phyloP scores from a whole-genome alignment of 2,113 vertebrate genomes.

The Eudorcas thomsonii region DNA sequence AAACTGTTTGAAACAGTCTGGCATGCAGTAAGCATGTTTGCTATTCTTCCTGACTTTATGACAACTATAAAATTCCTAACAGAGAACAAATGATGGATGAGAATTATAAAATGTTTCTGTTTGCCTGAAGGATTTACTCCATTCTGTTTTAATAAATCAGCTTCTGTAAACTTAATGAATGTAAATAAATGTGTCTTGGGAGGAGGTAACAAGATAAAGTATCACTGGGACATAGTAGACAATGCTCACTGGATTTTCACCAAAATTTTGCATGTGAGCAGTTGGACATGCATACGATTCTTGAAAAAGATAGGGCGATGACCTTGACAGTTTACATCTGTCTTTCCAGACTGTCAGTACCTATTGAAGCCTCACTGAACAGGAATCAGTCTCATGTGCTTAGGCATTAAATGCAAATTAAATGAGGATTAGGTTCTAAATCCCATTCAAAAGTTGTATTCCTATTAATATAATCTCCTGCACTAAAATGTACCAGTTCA shows the following conservation, averaged over 20 bases:
- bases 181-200: slow-evolving; percentile 29
- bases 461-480: neutral
- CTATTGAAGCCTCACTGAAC: neutral
- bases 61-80: slow-evolving; percentile 26
- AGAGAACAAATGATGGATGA: slow-evolving; percentile 50
- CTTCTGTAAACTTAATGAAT: slow-evolving; percentile 43
- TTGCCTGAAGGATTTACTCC: slow-evolving; percentile 45
- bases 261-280: neutral
- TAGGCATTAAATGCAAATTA: slow-evolving; percentile 23
- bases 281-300: neutral
- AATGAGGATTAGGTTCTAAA: neutral
- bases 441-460: neutral
- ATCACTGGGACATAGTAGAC: neutral
- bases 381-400: neutral
- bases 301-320: neutral
- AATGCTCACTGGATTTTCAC: slow-evolving; percentile 3
- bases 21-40: neutral
- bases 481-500: neutral
- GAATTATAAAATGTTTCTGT: slow-evolving; percentile 53
- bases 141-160: slow-evolving; percentile 48
- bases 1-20: neutral
- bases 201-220: slow-evolving; percentile 6
- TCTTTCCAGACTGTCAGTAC: neutral
- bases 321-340: neutral
- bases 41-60: slow-evolving; percentile 36